A percentile compares a stretch with the other conserved stretches of the same genome.
Conservation (phyloP, 2,113 vertebrate species). For the Sclerurus mexicanus region DNA sequence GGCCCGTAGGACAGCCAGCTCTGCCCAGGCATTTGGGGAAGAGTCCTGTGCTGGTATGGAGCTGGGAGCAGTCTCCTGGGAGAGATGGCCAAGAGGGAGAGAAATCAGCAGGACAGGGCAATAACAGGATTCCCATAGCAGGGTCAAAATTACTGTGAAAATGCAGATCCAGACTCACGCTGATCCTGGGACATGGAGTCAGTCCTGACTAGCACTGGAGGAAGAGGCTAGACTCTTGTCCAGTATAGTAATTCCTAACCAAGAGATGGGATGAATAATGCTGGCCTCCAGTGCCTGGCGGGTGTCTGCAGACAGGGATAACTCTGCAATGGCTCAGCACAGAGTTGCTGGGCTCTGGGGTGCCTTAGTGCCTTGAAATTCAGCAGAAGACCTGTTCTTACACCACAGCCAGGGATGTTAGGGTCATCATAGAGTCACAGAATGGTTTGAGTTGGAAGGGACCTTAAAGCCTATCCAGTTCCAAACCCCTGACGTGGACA, state of each 20-base stretch:
- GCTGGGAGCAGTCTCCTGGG: neutral
- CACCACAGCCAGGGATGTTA: neutral
- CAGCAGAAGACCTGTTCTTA: neutral
- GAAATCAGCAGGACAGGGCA: neutral
- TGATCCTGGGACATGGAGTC: neutral
- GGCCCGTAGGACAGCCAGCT: neutral
- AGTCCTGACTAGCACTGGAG: neutral
- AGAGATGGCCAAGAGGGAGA: neutral
- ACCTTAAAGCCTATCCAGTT: neutral
- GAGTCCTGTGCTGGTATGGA: fast-evolving
- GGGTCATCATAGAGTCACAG: neutral
- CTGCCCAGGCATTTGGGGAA: fast-evolving
- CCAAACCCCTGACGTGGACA: neutral
- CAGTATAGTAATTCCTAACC: neutral
- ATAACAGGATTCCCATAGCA: too few species aligned
- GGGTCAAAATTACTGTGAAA: too few species aligned
- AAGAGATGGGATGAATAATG: neutral
- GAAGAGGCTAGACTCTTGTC: neutral
- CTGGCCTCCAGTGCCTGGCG: fast-evolving
- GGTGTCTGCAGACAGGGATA: neutral
- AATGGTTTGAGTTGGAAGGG: neutral
- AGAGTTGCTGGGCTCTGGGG: neutral
- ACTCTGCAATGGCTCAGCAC: neutral
- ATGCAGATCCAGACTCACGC: neutral
- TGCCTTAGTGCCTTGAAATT: neutral